Evolutionary conservation across 1,140 invertebrate species (phyloP).

Genomic region (Zaprionus taronus): DNA sequence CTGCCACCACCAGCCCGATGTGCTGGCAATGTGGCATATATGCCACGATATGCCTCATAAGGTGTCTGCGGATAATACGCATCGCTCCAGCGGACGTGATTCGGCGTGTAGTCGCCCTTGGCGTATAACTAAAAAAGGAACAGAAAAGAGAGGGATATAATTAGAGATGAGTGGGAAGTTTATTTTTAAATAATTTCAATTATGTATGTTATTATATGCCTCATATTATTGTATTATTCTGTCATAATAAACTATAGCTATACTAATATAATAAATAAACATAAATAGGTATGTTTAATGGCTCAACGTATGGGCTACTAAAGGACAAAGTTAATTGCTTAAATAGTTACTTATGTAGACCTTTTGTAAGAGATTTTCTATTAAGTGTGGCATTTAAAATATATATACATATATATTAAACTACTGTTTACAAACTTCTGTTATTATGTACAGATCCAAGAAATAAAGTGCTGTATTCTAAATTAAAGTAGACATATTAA

Average conservation of each 20-base stretch:
- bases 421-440: too few species aligned
- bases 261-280: neutral
- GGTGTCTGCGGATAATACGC: constrained; percentile 83
- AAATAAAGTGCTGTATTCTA: too few species aligned
- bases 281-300: neutral
- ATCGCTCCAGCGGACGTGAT: constrained; percentile 83
- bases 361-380: neutral
- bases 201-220: neutral
- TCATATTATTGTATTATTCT: neutral
- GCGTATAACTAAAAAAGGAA: constrained; percentile 70
- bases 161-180: constrained; percentile 4
- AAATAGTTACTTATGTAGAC: too few species aligned
- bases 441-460: too few species aligned
- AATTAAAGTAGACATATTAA: too few species aligned
- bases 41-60: constrained; percentile 82
- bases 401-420: too few species aligned
- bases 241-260: too few species aligned
- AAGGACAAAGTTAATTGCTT: neutral
- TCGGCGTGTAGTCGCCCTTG: constrained; percentile 84
- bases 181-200: neutral
- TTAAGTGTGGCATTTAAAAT: too few species aligned
- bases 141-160: neutral
- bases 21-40: constrained; percentile 78
- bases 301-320: neutral
- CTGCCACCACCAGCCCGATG: constrained; percentile 63